Evolutionary conservation across 2,797 vertebrate species (phyloP).

Genomic region (Decapterus maruadsi): DNA sequence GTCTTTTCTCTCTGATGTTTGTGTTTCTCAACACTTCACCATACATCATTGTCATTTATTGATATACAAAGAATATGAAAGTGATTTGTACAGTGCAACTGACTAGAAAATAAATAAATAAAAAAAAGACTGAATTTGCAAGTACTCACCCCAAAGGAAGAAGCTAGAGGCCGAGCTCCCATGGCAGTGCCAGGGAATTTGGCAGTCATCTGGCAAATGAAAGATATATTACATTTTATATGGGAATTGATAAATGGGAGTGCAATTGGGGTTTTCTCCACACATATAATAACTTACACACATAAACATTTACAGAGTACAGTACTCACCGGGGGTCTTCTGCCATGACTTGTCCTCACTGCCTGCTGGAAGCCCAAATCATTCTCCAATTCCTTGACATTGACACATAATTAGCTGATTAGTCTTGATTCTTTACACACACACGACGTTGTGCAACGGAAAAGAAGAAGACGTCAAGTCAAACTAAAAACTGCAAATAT

Average conservation of each 20-base stretch:
- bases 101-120: no score
- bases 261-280: neutral
- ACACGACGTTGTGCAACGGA: neutral
- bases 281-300: neutral
- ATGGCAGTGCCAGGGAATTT: slow-evolving; percentile 91
- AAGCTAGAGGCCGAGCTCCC: slow-evolving; percentile 88
- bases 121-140: no score
- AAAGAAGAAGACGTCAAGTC: neutral
- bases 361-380: slow-evolving; percentile 95
- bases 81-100: no score
- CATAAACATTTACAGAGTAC: neutral
- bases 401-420: neutral
- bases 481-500: accelerated
- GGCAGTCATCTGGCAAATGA: slow-evolving; percentile 90
- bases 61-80: no score
- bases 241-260: neutral
- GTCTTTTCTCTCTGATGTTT: no score
- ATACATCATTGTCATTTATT: no score
- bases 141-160: slow-evolving; percentile 90
- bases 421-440: neutral
- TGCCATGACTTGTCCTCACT: slow-evolving; percentile 94
- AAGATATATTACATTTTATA: slow-evolving; percentile 7
- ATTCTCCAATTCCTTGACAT: slow-evolving; percentile 93
- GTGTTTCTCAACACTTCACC: no score
- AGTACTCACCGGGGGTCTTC: slow-evolving; percentile 92